Base-by-base conservation (phyloP, 37 sponge, comb jelly and placozoan species). In the Haliclona indistincta region DNA sequence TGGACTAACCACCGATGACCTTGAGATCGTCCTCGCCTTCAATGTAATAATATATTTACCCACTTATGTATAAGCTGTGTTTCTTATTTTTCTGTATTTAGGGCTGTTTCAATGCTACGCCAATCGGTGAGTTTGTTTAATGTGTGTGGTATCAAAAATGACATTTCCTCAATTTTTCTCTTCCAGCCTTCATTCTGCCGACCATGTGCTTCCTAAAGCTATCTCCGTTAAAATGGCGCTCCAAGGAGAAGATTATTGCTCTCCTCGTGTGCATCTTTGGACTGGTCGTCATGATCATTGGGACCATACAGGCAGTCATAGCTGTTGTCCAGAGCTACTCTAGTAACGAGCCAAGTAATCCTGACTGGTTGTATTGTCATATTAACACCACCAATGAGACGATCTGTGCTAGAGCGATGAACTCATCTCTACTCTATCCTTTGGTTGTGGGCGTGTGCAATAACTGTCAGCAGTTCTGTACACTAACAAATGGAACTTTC, bases 171-270 rank as follows among this genome's bases (percentile, higher is more conserved):
- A n/a, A n/a, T n/a, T n/a, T n/a, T n/a, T n/a, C n/a, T n/a, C n/a
- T n/a, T 7, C 43, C 86, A 35, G 91, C 83, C 47, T 91, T 91
- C 54, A 81, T 91, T 23, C 32, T 91, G 28, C 91, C 91, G 10
- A 67, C 91, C 7, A 78, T 78, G 62, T 42, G 68, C 67, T 86
- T 49, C 41, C 74, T 91, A 49, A 68, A 74, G 58, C 78, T 86
- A 23, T 56, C 87, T 37, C 67, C 75, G 63, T 4, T 22, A 34
- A 26, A 58, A 26, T 81, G 81, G 81, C 71, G 37, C 32, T 81
- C 73, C 26, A 32, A 29, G 38, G 62, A 68, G 54, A 78, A 67
- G 30, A 19, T 84, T 15, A 32, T 64, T 20, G 76, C 85, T 22
- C 13, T 78, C 38, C 8, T 55, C 7, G 63, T 84, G n/a, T 25